Percentiles rank a stretch among this genome's conserved stretches.
Evolutionary conservation across 2,797 vertebrate species (phyloP).

Genomic region (Parotocinclus haroldoi): DNA sequence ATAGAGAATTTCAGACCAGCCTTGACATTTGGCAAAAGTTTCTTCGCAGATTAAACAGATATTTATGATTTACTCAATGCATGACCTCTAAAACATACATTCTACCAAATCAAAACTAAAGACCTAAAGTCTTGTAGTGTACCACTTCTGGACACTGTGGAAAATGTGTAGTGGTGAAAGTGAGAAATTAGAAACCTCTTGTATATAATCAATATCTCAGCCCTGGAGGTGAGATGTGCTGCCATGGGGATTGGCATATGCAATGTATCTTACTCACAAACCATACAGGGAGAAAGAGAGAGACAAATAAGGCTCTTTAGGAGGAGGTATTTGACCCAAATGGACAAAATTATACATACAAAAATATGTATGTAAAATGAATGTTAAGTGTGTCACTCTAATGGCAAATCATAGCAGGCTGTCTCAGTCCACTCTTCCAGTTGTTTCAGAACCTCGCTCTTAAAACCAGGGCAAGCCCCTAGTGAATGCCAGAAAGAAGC

Average conservation of each 20-base stretch:
- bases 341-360: no score
- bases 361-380: no score
- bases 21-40: conserved; percentile 15
- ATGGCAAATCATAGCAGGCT: conserved; percentile 61
- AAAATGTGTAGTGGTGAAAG: conserved; percentile 72
- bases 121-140: no score
- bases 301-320: conserved; percentile 58
- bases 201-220: conserved; percentile 74
- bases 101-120: conserved; percentile 41
- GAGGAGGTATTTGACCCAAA: conserved; percentile 39
- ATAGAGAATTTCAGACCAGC: conserved; percentile 20
- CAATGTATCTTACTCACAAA: conserved; percentile 69
- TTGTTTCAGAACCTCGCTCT: conserved; percentile 64
- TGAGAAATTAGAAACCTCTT: conserved; percentile 72
- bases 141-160: conserved; percentile 62
- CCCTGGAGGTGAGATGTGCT: conserved; percentile 66
- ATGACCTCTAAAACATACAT: no score
- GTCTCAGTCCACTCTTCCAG: conserved; percentile 60
- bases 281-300: conserved; percentile 49
- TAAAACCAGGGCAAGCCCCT: conserved; percentile 79
- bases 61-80: conserved; percentile 42
- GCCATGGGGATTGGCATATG: conserved; percentile 72
- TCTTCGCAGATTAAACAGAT: neutral
- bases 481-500: conserved; percentile 73
- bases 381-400: conserved; percentile 72